phyloP scores from a whole-genome alignment of 2,797 vertebrate genomes.

The Semaprochilodus insignis region DNA sequence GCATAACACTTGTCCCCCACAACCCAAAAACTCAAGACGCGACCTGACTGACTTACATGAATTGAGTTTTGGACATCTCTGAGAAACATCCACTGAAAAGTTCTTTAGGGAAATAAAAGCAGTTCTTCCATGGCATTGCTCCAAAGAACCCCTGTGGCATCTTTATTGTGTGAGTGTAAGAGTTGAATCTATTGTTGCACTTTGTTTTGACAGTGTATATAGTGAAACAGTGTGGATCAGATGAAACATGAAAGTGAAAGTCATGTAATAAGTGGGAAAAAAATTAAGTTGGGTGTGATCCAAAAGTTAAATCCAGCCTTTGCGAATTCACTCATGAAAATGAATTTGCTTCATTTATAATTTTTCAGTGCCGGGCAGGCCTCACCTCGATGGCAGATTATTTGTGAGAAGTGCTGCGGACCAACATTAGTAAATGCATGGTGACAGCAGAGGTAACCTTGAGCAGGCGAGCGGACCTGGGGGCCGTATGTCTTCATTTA shows the following conservation, averaged over 20 bases:
- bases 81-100: too few relatives aligned
- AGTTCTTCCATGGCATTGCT: neutral
- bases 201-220: neutral
- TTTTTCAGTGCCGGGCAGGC: slow-evolving; percentile 69
- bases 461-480: slow-evolving; percentile 77
- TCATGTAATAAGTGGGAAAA: slow-evolving; percentile 24
- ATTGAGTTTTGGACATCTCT: too few relatives aligned
- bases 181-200: neutral
- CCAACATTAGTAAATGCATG: slow-evolving; percentile 80
- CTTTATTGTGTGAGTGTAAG: neutral
- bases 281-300: slow-evolving; percentile 30
- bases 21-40: too few relatives aligned
- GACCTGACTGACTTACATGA: too few relatives aligned
- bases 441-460: slow-evolving; percentile 88
- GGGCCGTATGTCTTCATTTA: slow-evolving; percentile 88
- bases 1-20: too few relatives aligned
- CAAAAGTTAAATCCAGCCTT: slow-evolving; percentile 58
- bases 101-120: too few relatives aligned
- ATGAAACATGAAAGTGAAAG: slow-evolving; percentile 20
- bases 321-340: slow-evolving; percentile 69
- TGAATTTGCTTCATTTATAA: slow-evolving; percentile 71
- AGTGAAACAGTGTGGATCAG: neutral
- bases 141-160: neutral
- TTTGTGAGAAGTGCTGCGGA: slow-evolving; percentile 69
- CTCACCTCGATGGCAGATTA: slow-evolving; percentile 75